Percentiles rank a stretch among this genome's conserved stretches.
Conservation (phyloP, 2,113 vertebrate genomes). For the Xerus inauris region DNA sequence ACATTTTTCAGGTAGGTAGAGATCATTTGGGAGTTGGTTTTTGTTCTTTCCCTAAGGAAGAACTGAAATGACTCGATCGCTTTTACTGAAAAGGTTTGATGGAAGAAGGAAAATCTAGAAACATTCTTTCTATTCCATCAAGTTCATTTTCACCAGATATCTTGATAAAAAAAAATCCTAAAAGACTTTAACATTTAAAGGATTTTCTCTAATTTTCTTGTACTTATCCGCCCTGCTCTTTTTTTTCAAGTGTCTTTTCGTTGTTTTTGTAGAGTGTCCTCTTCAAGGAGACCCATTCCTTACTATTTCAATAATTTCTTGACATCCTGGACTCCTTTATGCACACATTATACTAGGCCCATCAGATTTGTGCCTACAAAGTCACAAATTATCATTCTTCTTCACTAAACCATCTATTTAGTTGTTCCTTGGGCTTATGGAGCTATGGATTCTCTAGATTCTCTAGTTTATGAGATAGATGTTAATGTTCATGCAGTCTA, state of each 20-base stretch:
- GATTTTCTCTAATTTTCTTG: neutral
- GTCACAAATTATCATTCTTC: neutral
- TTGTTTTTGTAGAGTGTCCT: neutral
- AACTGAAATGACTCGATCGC: neutral
- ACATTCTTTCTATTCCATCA: neutral
- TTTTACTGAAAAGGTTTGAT: neutral
- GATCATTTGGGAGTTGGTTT: neutral
- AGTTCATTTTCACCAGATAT: neutral
- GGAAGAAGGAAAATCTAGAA: neutral
- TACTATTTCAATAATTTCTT: neutral
- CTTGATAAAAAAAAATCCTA: neutral
- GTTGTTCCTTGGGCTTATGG: neutral
- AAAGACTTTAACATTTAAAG: neutral
- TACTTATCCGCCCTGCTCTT: neutral
- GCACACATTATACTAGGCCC: neutral
- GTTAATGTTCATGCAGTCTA: neutral
- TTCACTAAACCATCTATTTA: neutral
- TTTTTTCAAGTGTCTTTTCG: neutral
- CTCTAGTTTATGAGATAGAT: neutral
- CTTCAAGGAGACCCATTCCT: neutral
- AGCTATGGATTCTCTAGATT: neutral
- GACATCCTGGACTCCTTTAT: neutral
- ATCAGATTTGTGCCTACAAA: neutral
- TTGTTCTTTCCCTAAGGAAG: constrained; percentile 51
- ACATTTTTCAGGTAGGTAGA: constrained; percentile 96